A percentile compares a stretch with the other conserved stretches of the same genome.
Conservation (phyloP, 1,140 invertebrate genomes). For the Calosoma granatense region DNA sequence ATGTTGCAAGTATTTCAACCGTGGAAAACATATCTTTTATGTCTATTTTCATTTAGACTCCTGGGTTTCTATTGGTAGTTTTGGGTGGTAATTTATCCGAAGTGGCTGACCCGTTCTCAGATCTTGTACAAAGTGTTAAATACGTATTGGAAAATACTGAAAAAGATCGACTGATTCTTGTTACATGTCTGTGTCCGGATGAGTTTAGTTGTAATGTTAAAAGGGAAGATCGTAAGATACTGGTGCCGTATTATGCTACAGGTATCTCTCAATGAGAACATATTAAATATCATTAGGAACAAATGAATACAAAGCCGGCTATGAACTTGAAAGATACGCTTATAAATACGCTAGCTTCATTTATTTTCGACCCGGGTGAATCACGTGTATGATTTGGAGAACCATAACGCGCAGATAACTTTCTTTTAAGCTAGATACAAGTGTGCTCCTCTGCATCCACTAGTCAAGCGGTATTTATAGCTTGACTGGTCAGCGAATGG, state of each 20-base stretch:
- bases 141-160: constrained; percentile 21
- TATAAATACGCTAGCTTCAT: neutral
- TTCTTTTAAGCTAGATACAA: neutral
- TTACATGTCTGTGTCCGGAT: constrained; percentile 20
- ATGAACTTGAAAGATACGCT: neutral
- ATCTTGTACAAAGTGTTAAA: constrained; percentile 24
- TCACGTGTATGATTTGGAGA: neutral
- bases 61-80: constrained; percentile 21
- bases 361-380: no score
- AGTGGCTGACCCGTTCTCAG: constrained; percentile 16
- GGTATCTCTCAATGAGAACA: neutral
- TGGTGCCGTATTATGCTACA: neutral
- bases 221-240: neutral
- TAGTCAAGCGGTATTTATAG: neutral
- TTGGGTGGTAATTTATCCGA: constrained; percentile 21
- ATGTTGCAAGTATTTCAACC: no score
- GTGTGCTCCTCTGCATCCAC: neutral
- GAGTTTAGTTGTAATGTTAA: neutral
- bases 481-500: neutral
- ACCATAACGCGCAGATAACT: neutral
- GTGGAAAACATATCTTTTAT: no score
- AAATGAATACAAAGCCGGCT: neutral
- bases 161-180: constrained; percentile 19
- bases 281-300: neutral
- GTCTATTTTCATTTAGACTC: neutral